Evolutionary conservation across 2,113 vertebrate species (phyloP).

Genomic region (Menidia beryllina): DNA sequence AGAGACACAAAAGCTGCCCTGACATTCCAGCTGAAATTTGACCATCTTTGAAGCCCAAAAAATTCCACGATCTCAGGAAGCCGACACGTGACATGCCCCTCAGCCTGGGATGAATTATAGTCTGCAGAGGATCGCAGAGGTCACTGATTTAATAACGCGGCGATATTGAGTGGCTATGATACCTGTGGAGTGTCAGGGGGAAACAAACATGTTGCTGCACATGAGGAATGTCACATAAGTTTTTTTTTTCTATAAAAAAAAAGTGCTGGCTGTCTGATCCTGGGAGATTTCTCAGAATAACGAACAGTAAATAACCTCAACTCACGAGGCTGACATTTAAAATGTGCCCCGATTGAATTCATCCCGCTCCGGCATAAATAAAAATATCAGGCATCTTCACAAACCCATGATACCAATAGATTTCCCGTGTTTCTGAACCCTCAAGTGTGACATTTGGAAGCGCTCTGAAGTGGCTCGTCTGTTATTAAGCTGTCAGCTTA

Average conservation of each 20-base stretch:
- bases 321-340: conserved; percentile 46
- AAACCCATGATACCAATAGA: conserved; percentile 8
- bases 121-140: neutral
- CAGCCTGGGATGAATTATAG: conserved; percentile 42
- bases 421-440: conserved; percentile 11
- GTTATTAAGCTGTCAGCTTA: conserved; percentile 67
- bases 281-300: neutral
- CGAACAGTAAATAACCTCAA: neutral
- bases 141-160: neutral
- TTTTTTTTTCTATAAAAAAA: too few species aligned
- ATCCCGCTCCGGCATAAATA: conserved; percentile 34
- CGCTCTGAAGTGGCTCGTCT: conserved; percentile 42
- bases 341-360: conserved; percentile 36
- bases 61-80: too few species aligned
- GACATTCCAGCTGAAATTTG: too few species aligned
- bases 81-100: neutral
- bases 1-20: too few species aligned
- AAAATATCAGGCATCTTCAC: conserved; percentile 44
- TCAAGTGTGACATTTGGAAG: conserved; percentile 30
- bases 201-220: neutral
- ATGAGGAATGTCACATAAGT: conserved; percentile 13
- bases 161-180: neutral
- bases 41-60: too few species aligned
- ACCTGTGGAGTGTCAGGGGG: conserved; percentile 1
- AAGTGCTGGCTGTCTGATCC: neutral